Base-by-base conservation (phyloP, 2,113 vertebrate genomes). In the Dascyllus trimaculatus region DNA sequence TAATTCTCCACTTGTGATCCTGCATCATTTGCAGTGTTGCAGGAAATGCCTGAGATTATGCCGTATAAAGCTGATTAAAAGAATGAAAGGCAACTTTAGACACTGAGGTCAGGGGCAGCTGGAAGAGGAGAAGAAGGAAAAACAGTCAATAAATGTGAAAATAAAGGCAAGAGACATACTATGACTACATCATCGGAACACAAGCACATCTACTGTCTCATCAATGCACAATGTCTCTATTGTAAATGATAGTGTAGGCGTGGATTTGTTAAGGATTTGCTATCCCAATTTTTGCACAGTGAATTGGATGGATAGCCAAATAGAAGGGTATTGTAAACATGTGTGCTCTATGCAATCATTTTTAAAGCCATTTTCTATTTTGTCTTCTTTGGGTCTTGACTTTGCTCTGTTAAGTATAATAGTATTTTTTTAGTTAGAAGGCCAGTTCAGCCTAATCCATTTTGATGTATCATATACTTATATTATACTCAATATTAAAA, bases 181-280 rank as follows among this genome's bases (percentile, higher is more conserved):
- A 22, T 43, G 71, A 82, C 46, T 71, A 52, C 63, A 69, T 56
- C 46, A 61, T 61, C 46, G 67, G 57, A 78, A 61, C 63, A 79
- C 79, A 68, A 86, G 71, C 53, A 58, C 85, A 74, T 80, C 78
- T 64, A 58, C 81, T 90, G 89, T 88, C 84, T 87, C 81, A 75
- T 90, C 81, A 73, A 62, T 65, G 62, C 84, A 90, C 85, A 90
- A 88, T 85, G 78, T 80, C 51, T 51, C 76, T 38, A 75, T 93
- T 91, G 86, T 88, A 84, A 85, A 85, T 29, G 69, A 83, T 48
- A 72, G 86, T 4, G 86, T 85, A 77, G 89, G 84, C 51, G 78
- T 81, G 78, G 81, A 88, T 88, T 92, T 88, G 78, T 85, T 57
- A 53, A 81, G 81, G 76, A 88, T 87, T 90, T 86, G 84, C 67